Conservation (phyloP, 1,140 invertebrate species). For the Drosophila bipectinata region DNA sequence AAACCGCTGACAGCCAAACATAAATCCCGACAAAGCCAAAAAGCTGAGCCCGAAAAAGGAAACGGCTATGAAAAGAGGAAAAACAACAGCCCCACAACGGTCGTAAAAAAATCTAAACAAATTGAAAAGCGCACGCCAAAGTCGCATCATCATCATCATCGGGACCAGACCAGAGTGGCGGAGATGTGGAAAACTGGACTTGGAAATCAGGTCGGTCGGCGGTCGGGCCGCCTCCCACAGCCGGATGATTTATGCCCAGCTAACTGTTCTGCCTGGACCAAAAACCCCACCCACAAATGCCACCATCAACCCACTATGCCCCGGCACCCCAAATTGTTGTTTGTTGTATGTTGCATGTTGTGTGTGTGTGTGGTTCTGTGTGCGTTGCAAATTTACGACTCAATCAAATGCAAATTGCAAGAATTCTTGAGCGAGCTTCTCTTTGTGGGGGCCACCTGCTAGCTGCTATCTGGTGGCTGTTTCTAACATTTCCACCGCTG, state of each 20-base stretch:
- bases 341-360: background rate
- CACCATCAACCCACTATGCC: conserved; percentile 5
- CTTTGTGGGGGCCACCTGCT: conserved; percentile 56
- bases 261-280: conserved; percentile 39
- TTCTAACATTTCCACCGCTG: conserved; percentile 10
- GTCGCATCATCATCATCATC: conserved; percentile 73
- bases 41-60: conserved; percentile 34
- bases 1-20: conserved; percentile 70
- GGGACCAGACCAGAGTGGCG: conserved; percentile 9
- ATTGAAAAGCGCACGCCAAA: conserved; percentile 81
- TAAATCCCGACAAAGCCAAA: conserved; percentile 62
- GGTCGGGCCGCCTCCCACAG: conserved; percentile 67
- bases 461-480: conserved; percentile 3
- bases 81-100: conserved; percentile 4
- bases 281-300: conserved; percentile 12
- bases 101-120: conserved; percentile 61
- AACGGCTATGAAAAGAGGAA: conserved; percentile 24
- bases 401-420: conserved; percentile 77
- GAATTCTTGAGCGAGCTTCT: conserved; percentile 46
- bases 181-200: conserved; percentile 71
- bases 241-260: conserved; percentile 67
- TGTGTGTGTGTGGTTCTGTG: conserved; percentile 16
- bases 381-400: conserved; percentile 79
- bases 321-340: background rate
- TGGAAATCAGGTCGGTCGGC: conserved; percentile 62